Evolutionary conservation across 2,797 vertebrate genomes (phyloP), one percentile per base, ranked within the genome.

Genomic region (Spondyliosoma cantharus): DNA sequence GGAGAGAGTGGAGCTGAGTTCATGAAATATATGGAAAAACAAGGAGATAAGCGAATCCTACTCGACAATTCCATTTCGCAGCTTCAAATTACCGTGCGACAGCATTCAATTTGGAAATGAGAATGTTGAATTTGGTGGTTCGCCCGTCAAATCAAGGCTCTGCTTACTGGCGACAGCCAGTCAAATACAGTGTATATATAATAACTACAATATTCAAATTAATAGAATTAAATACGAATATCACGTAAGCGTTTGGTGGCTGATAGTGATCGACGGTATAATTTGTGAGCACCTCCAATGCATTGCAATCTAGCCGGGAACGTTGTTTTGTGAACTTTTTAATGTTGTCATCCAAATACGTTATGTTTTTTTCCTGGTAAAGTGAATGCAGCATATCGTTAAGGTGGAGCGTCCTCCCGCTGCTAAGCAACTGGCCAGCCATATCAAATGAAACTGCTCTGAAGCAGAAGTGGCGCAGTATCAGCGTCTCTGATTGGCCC

Each of bases 341-440:
- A 8, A 16, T 29, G 24, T 24, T n/a, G 3, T 48, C 5, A 8
- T 3, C 6, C 0, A 16, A 4, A 11, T 3, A 19, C 1, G 1
- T 12, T 16, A 0, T 7, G 6, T 1, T 65, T 49, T 42, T 72
- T 73, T 52, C 19, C 6, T 5, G 1, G 3, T 0, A 1, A n/a
- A 37, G 0, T 74, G 62, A 92, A 91, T 0, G 81, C 57, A 14
- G 3, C 85, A 73, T 0, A 19, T 24, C 48, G 11, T 2, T 2
- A 14, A 70, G 74, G 53, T 43, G 71, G 81, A 59, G 88, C 81
- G 85, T 88, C 87, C 46, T 37, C 37, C 69, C 64, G 93, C 80
- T 94, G 91, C 94, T 87, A 79, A 83, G 94, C 92, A 94, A 95
- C 93, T 16, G 32, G 14, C 48, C 16, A 48, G 80, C 32, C 50